Evolutionary conservation across 2,113 vertebrate species (phyloP).

Genomic region (Platysteira castanea): DNA sequence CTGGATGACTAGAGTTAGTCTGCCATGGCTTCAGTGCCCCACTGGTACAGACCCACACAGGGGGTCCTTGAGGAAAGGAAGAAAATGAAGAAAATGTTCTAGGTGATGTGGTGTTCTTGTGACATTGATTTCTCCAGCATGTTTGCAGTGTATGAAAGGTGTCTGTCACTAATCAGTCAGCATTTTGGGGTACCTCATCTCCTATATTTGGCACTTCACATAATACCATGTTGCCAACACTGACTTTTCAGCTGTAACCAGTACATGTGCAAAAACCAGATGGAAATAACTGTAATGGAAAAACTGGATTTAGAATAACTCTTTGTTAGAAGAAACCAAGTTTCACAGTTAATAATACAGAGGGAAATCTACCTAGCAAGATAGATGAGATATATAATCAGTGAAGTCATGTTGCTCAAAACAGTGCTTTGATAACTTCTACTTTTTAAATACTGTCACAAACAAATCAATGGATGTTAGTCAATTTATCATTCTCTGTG

Average conservation of each 20-base stretch:
- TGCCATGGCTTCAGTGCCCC: not conserved
- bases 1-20: not conserved
- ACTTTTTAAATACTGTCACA: not conserved
- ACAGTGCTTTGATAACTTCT: not conserved
- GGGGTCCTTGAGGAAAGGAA: rapidly evolving
- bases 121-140: not conserved
- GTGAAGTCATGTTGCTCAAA: not conserved
- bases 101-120: not conserved
- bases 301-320: not conserved
- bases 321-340: not conserved
- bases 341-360: not conserved
- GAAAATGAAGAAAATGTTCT: not conserved
- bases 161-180: not conserved
- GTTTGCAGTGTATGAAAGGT: not conserved
- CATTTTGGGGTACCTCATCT: not conserved
- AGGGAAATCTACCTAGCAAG: not conserved
- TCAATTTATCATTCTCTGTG: not conserved
- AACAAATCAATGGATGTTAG: not conserved
- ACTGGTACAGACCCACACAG: not conserved
- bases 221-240: not conserved
- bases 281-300: not conserved
- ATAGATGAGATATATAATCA: not conserved
- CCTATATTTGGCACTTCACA: not conserved
- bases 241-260: not conserved
- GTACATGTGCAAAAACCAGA: not conserved